A percentile compares a stretch with the other conserved stretches of the same genome.
Evolutionary conservation across 2,113 vertebrate genomes (phyloP).

Genomic region (Strigops habroptila): DNA sequence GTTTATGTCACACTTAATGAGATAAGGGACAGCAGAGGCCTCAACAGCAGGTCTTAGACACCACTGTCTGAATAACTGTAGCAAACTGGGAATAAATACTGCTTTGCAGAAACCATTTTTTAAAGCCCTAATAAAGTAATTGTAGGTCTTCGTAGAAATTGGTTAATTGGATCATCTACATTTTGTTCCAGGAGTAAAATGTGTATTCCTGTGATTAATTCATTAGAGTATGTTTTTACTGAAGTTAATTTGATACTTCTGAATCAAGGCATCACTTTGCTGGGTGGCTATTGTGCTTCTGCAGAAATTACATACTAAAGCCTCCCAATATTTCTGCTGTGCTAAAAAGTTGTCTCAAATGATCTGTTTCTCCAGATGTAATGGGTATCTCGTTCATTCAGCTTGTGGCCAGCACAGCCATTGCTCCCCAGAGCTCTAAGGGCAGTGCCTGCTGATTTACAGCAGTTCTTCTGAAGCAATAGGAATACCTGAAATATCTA

Average conservation of each 20-base stretch:
- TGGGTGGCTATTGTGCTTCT: background rate
- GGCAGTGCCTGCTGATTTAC: background rate
- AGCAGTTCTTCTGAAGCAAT: background rate
- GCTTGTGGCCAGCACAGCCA: background rate
- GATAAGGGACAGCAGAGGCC: constrained; percentile 47
- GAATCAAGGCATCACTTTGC: background rate
- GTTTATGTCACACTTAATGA: constrained; percentile 68
- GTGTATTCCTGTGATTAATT: constrained; percentile 1
- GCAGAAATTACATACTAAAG: background rate
- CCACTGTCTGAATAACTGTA: constrained; percentile 48
- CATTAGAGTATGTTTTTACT: constrained; percentile 19
- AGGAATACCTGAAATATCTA: background rate
- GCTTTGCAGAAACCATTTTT: constrained; percentile 40
- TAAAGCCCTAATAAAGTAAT: constrained; percentile 36
- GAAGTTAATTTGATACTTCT: constrained; percentile 40
- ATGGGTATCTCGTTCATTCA: background rate
- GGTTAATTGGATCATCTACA: constrained; percentile 17
- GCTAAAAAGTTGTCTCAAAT: background rate
- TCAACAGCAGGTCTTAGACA: constrained; percentile 24
- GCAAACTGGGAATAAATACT: constrained; percentile 48
- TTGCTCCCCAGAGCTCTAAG: background rate
- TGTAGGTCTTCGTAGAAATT: background rate
- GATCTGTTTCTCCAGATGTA: background rate
- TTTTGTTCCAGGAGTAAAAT: constrained; percentile 20
- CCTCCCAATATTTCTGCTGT: background rate